phyloP scores from a whole-genome alignment of 1,140 invertebrate genomes.

The Monomorium pharaonis region DNA sequence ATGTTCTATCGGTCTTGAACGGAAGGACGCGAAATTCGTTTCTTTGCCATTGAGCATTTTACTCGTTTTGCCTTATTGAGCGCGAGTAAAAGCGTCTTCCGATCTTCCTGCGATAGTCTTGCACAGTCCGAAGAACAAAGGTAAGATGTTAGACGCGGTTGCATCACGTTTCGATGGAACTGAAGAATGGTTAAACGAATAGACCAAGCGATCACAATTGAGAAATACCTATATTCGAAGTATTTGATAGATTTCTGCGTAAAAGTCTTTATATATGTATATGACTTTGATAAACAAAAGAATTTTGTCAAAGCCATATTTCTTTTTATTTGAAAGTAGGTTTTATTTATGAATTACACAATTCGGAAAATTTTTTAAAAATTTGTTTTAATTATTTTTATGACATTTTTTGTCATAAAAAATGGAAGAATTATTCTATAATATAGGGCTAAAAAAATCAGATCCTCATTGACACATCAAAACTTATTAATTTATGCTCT shows the following conservation, averaged over 20 bases:
- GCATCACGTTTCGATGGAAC: neutral
- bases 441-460: neutral
- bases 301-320: neutral
- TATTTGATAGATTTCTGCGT: neutral
- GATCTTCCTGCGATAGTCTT: slow-evolving; percentile 23
- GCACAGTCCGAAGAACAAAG: slow-evolving; percentile 22
- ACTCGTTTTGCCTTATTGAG: slow-evolving; percentile 33
- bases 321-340: neutral
- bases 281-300: neutral
- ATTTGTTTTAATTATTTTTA: neutral
- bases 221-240: neutral
- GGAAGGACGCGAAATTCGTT: slow-evolving; percentile 19
- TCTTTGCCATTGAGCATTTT: slow-evolving; percentile 40
- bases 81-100: slow-evolving; percentile 20
- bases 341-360: neutral
- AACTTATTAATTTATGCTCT: slow-evolving; percentile 17
- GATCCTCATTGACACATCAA: neutral
- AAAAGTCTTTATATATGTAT: neutral
- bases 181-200: neutral
- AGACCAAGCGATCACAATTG: slow-evolving; percentile 2
- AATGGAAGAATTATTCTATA: neutral
- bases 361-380: neutral
- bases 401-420: neutral
- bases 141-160: slow-evolving; percentile 15
- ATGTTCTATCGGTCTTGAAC: neutral